A percentile compares a stretch with the other conserved stretches of the same genome.
phyloP scores from a whole-genome alignment of 2,113 vertebrate genomes.

The Ptilorrhoa leucosticta region DNA sequence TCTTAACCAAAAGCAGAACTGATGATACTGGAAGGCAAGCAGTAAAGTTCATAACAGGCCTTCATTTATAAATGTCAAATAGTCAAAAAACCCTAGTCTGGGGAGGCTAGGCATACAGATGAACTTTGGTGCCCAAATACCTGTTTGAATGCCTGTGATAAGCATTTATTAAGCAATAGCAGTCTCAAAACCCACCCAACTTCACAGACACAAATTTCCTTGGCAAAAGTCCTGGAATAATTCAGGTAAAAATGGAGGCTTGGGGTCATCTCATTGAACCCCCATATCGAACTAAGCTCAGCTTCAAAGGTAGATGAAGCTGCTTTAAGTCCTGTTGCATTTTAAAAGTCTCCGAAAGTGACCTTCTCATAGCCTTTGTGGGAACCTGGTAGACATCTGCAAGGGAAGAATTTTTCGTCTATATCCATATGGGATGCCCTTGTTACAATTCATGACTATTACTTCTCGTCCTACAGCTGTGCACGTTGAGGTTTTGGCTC shows the following conservation, averaged over 20 bases:
- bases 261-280: rapidly evolving
- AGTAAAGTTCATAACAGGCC: background rate
- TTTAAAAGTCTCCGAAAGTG: background rate
- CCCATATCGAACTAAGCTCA: background rate
- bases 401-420: background rate
- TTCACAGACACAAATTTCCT: background rate
- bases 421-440: background rate
- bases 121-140: background rate
- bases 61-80: background rate
- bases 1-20: background rate
- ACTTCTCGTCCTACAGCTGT: background rate
- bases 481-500: background rate
- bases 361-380: background rate
- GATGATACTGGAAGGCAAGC: background rate
- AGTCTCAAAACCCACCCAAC: background rate
- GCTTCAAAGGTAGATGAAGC: background rate
- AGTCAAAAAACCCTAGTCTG: background rate
- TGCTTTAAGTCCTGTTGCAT: background rate
- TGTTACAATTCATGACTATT: background rate
- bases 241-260: background rate
- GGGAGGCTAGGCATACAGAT: background rate
- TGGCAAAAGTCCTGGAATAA: background rate
- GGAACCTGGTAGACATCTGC: background rate
- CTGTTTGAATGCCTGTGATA: background rate
- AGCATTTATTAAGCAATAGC: background rate